A percentile compares a stretch with the other conserved stretches of the same genome.
These are phyloP conservation scores for Grantiella picta DNA, from an alignment of 2,113 vertebrate species.

Conservation along the genomic window DNA sequence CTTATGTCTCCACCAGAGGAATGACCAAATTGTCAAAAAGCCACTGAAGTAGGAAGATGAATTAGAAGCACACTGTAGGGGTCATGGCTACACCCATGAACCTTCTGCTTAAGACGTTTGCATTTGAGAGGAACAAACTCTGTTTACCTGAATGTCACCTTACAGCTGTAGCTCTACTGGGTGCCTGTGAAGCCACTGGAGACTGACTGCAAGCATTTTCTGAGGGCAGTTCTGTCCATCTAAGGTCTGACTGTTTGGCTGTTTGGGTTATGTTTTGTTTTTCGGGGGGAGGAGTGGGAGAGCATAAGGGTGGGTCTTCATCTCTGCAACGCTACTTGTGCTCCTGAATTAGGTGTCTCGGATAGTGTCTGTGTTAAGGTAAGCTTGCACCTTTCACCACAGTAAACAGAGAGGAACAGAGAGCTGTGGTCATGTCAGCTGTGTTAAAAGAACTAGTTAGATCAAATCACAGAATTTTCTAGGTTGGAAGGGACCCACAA, in stretches of 20 bases:
- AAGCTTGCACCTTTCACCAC: neutral
- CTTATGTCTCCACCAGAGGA: neutral
- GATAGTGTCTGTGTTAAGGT: neutral
- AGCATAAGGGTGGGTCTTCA: neutral
- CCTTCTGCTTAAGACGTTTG: neutral
- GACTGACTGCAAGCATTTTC: neutral
- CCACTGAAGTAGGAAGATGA: neutral
- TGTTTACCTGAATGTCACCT: neutral
- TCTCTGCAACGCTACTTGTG: neutral
- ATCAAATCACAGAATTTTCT: neutral
- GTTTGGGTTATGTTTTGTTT: neutral
- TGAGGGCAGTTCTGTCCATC: neutral
- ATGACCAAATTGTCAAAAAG: neutral
- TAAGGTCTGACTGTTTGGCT: neutral
- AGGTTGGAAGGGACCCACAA: neutral
- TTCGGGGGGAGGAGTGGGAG: fast-evolving
- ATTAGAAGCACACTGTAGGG: neutral
- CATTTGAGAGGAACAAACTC: neutral
- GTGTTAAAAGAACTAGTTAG: neutral
- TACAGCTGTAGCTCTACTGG: neutral
- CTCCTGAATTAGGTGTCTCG: neutral
- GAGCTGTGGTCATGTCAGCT: neutral
- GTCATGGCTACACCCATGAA: neutral
- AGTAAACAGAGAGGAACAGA: neutral
- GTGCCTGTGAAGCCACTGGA: neutral